Base-by-base conservation (phyloP, 2,797 vertebrate species). In the Antrozous pallidus region DNA sequence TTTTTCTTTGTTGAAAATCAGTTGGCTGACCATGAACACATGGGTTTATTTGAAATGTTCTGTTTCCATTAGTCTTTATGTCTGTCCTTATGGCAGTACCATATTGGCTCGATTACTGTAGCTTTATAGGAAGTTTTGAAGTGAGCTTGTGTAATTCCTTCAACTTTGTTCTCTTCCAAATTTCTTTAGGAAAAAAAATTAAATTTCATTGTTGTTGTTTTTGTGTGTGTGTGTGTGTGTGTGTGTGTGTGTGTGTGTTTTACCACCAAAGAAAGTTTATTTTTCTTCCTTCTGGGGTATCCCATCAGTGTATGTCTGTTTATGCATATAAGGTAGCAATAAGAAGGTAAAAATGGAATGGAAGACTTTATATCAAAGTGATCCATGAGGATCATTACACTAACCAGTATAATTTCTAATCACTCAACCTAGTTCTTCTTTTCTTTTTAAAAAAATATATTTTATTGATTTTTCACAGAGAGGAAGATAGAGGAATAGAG, bases 121-220 rank as follows among this genome's bases (percentile, higher is more conserved):
- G 31, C 77, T 87, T 61, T 90, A 36, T 51, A 18, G n/a, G n/a
- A 65, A 33, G 33, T 81, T 87, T 96, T 86, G 56, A 92, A 91
- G 49, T 82, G 61, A 96, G 49, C 24, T 31, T 26, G 31, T 74
- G 14, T 85, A 85, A 86, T 51, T 79, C 51, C 28, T 93, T 22
- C 42, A 91, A 24, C 56, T 63, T 51, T 61, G 8, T 87, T 84
- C 31, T 80, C 93, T 87, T 81, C 67, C 88, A 54, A n/a, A 6
- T 87, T 78, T 87, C 28, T 83, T 90, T 95, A 40, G 9, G 73
- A 88, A 65, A 65, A 65, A 69, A 71, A 45, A 49, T 54, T 26
- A 47, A 74, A 47, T 63, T 17, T 77, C 28, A 51, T 22, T 70
- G n/a, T n/a, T n/a, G n/a, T n/a, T n/a, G n/a, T n/a, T n/a, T n/a